Conservation (phyloP, 1,140 invertebrate species). For the Euwallacea similis region DNA sequence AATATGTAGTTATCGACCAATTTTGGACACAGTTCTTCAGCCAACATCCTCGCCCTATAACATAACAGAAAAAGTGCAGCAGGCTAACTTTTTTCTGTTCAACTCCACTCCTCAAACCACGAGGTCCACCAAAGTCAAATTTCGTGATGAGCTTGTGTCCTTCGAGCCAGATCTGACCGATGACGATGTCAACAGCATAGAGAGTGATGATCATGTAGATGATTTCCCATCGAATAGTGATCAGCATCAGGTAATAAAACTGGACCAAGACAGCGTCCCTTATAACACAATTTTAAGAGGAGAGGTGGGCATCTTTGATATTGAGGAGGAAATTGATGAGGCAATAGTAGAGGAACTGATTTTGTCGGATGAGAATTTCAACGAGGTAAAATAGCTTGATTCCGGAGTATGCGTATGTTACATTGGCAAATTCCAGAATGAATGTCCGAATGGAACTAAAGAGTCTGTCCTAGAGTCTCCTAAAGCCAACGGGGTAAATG, state of each 20-base stretch:
- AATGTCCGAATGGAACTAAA: too few species aligned
- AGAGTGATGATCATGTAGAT: slow-evolving; percentile 47
- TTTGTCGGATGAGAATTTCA: slow-evolving; percentile 23
- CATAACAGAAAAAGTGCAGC: slow-evolving; percentile 50
- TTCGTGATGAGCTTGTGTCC: slow-evolving; percentile 49
- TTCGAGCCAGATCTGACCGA: slow-evolving; percentile 53
- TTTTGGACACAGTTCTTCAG: slow-evolving; percentile 46
- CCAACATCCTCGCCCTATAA: slow-evolving; percentile 51
- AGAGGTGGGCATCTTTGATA: slow-evolving; percentile 23
- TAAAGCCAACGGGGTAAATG: neutral
- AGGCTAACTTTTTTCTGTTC: slow-evolving; percentile 49
- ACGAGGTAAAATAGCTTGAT: neutral
- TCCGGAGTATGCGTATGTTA: neutral
- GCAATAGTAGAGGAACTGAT: slow-evolving; percentile 14
- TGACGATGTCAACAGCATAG: slow-evolving; percentile 52
- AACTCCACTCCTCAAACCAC: slow-evolving; percentile 35
- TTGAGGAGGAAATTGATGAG: slow-evolving; percentile 39
- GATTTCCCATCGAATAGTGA: neutral
- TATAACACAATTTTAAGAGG: slow-evolving; percentile 26
- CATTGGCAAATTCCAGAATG: too few species aligned
- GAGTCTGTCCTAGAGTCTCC: too few species aligned
- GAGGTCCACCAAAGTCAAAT: slow-evolving; percentile 47
- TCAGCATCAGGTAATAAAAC: neutral
- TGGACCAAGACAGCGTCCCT: slow-evolving; percentile 1
- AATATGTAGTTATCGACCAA: neutral